Percentiles rank a stretch among this genome's conserved stretches.
Evolutionary conservation across 2,113 vertebrate species (phyloP).

Genomic region (Pachypanchax playfairii): DNA sequence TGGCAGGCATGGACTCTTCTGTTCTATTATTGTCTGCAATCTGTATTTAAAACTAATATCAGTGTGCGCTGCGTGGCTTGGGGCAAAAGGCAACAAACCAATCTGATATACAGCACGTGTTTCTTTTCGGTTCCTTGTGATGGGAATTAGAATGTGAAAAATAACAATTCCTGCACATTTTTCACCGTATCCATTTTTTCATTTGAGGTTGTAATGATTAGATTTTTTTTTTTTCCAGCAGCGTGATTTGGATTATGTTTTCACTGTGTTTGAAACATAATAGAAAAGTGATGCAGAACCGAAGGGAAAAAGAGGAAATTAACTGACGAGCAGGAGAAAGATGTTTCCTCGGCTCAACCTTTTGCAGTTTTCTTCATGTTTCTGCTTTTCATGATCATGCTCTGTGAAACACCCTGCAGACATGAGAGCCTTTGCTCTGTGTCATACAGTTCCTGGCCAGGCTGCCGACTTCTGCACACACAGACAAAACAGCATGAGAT

Average conservation of each 20-base stretch:
- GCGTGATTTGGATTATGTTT: constrained; percentile 80
- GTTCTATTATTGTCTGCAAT: constrained; percentile 83
- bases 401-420: constrained; percentile 77
- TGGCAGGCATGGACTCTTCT: constrained; percentile 78
- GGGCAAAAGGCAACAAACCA: constrained; percentile 83
- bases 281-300: constrained; percentile 78
- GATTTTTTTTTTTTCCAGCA: constrained; percentile 77
- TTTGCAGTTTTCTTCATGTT: constrained; percentile 76
- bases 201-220: constrained; percentile 81
- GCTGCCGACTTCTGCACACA: constrained; percentile 67
- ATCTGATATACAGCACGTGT: constrained; percentile 81
- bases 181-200: constrained; percentile 78
- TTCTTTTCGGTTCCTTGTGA: constrained; percentile 78
- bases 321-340: constrained; percentile 71
- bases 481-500: constrained; percentile 79
- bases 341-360: constrained; percentile 75
- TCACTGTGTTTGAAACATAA: constrained; percentile 75
- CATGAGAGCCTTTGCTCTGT: constrained; percentile 75
- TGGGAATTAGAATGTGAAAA: constrained; percentile 84
- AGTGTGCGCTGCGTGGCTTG: constrained; percentile 79
- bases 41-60: constrained; percentile 92
- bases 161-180: constrained; percentile 80
- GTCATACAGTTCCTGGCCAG: constrained; percentile 68
- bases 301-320: constrained; percentile 68
- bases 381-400: constrained; percentile 74